Percentiles rank a stretch among this genome's conserved stretches.
phyloP scores from a whole-genome alignment of 2,113 vertebrate species.

The Hemibagrus wyckioides region DNA sequence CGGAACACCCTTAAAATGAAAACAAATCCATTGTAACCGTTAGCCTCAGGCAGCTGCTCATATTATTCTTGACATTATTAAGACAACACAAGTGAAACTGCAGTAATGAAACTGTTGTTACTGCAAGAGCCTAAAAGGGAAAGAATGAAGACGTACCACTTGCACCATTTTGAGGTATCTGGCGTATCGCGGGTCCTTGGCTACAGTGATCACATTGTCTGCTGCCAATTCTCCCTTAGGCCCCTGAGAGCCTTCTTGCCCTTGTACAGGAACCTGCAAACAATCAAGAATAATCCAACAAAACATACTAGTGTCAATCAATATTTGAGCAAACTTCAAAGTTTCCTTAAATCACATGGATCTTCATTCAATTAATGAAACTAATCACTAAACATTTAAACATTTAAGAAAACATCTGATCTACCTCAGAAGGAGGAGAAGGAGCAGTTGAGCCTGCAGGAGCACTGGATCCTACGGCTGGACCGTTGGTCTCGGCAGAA shows the following conservation, averaged over 20 bases:
- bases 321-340: background rate
- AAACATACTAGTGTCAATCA: background rate
- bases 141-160: constrained; percentile 81
- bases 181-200: constrained; percentile 92
- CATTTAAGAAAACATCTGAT: background rate
- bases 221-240: constrained; percentile 62
- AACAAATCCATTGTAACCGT: background rate
- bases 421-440: constrained; percentile 63
- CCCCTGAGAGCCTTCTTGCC: constrained; percentile 47
- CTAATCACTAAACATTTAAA: no score
- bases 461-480: constrained; percentile 53
- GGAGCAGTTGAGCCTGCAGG: constrained; percentile 42
- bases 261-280: constrained; percentile 57
- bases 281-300: background rate
- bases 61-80: background rate
- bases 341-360: background rate
- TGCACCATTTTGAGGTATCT: constrained; percentile 98
- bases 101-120: background rate
- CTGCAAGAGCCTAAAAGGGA: background rate
- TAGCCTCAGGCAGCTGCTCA: background rate
- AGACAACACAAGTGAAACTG: background rate
- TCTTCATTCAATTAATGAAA: background rate
- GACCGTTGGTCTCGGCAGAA: constrained; percentile 72
- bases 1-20: constrained; percentile 85
- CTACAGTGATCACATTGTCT: constrained; percentile 84